These are phyloP conservation scores for Apaloderma vittatum DNA, from an alignment of 2,113 vertebrate genomes.

Conservation along the genomic window DNA sequence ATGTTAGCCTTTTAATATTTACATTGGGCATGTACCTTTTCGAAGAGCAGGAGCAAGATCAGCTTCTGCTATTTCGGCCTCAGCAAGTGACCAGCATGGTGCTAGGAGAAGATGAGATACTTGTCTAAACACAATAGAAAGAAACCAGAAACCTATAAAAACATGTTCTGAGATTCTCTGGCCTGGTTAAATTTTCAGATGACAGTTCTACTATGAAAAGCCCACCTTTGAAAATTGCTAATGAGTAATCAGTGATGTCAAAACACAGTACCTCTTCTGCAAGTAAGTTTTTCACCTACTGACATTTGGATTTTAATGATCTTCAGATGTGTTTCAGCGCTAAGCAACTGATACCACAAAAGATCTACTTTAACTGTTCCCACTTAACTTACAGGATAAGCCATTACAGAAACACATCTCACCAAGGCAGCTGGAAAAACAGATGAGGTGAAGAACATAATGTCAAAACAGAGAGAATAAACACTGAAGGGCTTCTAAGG, in stretches of 20 bases:
- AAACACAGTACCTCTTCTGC: not conserved
- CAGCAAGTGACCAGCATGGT: not conserved
- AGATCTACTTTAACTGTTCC: not conserved
- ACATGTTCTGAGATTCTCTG: not conserved
- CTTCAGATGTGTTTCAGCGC: not conserved
- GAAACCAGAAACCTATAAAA: not conserved
- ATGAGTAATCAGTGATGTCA: not conserved
- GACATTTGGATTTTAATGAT: not conserved
- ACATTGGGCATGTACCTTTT: conserved; percentile 46
- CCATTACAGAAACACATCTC: not conserved
- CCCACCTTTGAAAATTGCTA: not conserved
- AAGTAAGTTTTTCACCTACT: not conserved
- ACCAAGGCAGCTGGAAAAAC: not conserved
- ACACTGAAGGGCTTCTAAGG: not conserved
- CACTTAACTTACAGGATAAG: not conserved
- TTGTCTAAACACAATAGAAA: not conserved
- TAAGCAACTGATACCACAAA: not conserved
- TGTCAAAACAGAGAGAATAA: not conserved
- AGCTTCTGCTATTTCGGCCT: not conserved
- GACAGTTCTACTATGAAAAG: not conserved
- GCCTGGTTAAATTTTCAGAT: not conserved
- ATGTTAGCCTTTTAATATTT: conserved; percentile 33
- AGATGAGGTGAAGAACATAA: not conserved
- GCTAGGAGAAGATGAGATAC: not conserved
- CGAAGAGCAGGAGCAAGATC: conserved; percentile 23